phyloP scores from a whole-genome alignment of 2,113 vertebrate species.

The Calypte anna region DNA sequence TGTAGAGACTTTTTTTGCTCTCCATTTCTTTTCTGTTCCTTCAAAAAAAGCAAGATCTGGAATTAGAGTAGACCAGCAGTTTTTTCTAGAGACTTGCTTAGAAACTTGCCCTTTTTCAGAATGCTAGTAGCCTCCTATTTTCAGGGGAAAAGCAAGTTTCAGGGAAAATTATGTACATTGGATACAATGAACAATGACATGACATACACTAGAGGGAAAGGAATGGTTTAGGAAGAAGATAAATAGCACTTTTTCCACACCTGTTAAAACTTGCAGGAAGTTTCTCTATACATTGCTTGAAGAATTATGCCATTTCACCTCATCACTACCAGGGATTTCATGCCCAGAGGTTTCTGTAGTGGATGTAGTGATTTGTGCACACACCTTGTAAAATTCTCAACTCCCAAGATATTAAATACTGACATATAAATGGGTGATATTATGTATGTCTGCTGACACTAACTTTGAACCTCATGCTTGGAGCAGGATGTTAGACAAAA shows the following conservation, averaged over 20 bases:
- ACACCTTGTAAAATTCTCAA: neutral
- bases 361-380: neutral
- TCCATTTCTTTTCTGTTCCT: neutral
- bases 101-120: neutral
- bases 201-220: neutral
- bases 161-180: neutral
- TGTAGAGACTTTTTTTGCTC: neutral
- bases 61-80: neutral
- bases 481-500: neutral
- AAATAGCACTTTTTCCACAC: neutral
- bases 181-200: neutral
- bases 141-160: neutral
- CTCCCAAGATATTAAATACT: neutral
- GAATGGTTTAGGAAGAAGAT: neutral
- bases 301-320: neutral
- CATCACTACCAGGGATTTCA: neutral
- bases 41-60: neutral
- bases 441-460: neutral
- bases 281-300: neutral
- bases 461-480: neutral
- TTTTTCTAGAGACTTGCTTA: neutral
- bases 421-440: neutral
- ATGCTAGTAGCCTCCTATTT: neutral
- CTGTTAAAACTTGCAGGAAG: neutral
- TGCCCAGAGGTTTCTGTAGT: neutral